Evolutionary conservation across 2,888 invertebrate species (phyloP).

Genomic region (Dasysyrphus albostriatus): DNA sequence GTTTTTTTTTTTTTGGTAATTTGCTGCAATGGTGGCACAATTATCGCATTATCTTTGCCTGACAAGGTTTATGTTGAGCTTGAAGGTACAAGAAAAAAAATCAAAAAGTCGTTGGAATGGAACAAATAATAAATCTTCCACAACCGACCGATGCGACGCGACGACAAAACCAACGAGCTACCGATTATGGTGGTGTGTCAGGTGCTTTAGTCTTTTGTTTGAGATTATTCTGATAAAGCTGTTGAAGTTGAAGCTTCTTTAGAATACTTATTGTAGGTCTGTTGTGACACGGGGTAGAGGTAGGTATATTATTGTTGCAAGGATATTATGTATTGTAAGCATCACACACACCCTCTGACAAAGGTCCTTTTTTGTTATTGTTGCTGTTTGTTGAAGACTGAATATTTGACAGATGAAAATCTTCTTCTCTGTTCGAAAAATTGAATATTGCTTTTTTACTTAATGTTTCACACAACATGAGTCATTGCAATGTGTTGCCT

Average conservation of each 20-base stretch:
- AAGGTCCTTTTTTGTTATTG: background rate
- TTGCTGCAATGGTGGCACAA: slow-evolving; percentile 78
- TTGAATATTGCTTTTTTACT: slow-evolving; percentile 65
- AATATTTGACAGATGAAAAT: slow-evolving; percentile 64
- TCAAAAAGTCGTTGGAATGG: slow-evolving; percentile 28
- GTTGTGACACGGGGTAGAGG: background rate
- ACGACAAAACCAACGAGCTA: background rate
- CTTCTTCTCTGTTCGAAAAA: slow-evolving; percentile 25
- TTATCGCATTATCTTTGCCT: slow-evolving; percentile 79
- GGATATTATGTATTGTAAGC: slow-evolving; percentile 42
- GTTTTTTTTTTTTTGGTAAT: slow-evolving; percentile 67
- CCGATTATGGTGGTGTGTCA: slow-evolving; percentile 26
- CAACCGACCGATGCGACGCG: background rate
- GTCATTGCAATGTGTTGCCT: slow-evolving; percentile 63
- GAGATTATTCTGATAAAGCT: slow-evolving; percentile 37
- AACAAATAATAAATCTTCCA: slow-evolving; percentile 68
- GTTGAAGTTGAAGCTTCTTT: slow-evolving; percentile 32
- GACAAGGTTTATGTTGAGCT: slow-evolving; percentile 41
- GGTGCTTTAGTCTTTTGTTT: slow-evolving; percentile 66
- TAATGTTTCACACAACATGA: slow-evolving; percentile 48
- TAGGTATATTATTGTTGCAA: slow-evolving; percentile 24
- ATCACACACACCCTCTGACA: slow-evolving; percentile 11
- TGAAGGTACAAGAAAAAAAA: background rate
- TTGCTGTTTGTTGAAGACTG: slow-evolving; percentile 27
- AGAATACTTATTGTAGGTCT: background rate